phyloP scores from a whole-genome alignment of 2,113 vertebrate genomes.

The Pterocles burchelli region DNA sequence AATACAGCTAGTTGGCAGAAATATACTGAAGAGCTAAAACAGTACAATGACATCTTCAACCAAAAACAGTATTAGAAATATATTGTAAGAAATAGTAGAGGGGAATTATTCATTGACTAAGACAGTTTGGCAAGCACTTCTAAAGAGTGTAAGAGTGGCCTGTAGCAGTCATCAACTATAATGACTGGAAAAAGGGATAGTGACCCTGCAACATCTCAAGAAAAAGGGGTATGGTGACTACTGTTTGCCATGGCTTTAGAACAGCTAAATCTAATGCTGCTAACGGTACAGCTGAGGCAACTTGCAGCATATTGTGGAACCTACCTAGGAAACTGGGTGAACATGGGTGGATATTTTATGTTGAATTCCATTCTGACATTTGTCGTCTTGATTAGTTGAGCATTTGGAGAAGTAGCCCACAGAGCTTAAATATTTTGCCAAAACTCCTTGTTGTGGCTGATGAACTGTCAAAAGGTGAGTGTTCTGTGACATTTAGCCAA shows the following conservation, averaged over 20 bases:
- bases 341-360: background rate
- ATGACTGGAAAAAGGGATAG: background rate
- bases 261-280: background rate
- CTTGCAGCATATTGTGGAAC: background rate
- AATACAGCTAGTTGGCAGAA: background rate
- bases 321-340: background rate
- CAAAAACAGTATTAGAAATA: background rate
- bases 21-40: background rate
- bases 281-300: background rate
- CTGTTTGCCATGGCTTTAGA: background rate
- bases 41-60: background rate
- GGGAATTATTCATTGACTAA: background rate
- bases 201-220: background rate
- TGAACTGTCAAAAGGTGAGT: background rate
- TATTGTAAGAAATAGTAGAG: background rate
- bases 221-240: background rate
- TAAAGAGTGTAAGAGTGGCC: background rate
- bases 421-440: background rate
- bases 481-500: background rate
- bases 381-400: background rate
- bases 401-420: background rate
- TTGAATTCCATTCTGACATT: background rate
- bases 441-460: background rate
- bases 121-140: background rate
- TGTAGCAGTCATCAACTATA: background rate